phyloP scores from a whole-genome alignment of 92 coral and sea anemone species.

The Ricordea florida region DNA sequence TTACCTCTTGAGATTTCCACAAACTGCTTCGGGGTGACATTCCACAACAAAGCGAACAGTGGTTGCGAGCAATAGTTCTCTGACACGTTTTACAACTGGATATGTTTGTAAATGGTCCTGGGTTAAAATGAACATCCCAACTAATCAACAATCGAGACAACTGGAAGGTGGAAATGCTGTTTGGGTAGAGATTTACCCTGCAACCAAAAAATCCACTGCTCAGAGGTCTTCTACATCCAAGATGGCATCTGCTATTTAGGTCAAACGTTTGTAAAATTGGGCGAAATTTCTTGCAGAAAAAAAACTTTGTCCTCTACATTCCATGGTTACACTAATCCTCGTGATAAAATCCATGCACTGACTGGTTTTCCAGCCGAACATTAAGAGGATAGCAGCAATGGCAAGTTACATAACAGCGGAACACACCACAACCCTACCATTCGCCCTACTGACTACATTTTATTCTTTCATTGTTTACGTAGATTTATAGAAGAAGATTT shows the following conservation, averaged over 20 bases:
- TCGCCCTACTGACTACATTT: too few species aligned
- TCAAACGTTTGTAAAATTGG: not conserved
- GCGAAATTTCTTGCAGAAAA: conserved; percentile 4
- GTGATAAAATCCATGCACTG: conserved; percentile 1
- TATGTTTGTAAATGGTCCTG: not conserved
- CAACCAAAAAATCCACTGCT: not conserved
- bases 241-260: conserved; percentile 7
- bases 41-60: not conserved
- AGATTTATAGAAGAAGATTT: too few species aligned
- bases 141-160: conserved; percentile 1
- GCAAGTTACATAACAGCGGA: not conserved
- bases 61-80: not conserved
- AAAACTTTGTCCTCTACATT: not conserved
- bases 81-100: not conserved
- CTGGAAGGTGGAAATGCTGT: not conserved
- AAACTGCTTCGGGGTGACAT: too few species aligned
- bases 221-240: conserved; percentile 8
- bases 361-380: not conserved
- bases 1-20: too few species aligned
- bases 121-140: conserved; percentile 1
- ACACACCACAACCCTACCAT: not conserved
- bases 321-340: not conserved
- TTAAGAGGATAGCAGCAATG: not conserved
- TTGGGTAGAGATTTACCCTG: not conserved
- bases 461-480: too few species aligned